Base-by-base conservation (phyloP, 1,140 invertebrate species). In the Heliconius eleuchia region DNA sequence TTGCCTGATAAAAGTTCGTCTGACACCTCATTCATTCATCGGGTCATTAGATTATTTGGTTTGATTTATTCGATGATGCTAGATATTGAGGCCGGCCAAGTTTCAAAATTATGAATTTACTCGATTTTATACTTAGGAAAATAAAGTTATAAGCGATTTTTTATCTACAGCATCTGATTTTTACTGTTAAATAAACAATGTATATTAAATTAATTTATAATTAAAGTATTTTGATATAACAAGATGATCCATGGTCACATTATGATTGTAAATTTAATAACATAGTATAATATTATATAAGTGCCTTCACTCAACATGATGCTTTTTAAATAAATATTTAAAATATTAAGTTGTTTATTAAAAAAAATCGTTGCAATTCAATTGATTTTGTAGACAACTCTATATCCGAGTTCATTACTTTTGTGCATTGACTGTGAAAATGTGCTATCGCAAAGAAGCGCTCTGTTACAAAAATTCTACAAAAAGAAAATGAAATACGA, bases 1-100 rank as follows among this genome's bases (percentile, higher is more conserved):
- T 75, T 75, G 80, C 42, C 76, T 78, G 80, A 81, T 81, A 81
- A 81, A 23, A 78, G 80, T 81, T 73, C 72, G 73, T n/a, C 71
- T 72, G 80, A 78, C 80, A 81, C 76, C 80, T 78, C 80, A 75
- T 81, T 81, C 76, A 81, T 81, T 81, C 80, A 23, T 75, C 27
- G 73, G 72, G 75, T 80, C 75, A 77, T 80, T 80, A 80, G 79
- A 80, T 80, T 80, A 80, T 74, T 75, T 80, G 75, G 50, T 46
- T 73, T 81, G 80, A 81, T 78, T 81, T 81, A 81, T 81, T 78
- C 34, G 76, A 60, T 71, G 66, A 42, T 73, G 42, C 37, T 72
- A 72, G 70, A 71, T 37, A 60, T 23, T 60, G 55, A 60, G n/a
- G 55, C 55, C 55, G 55, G n/a, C 55, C 55, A 60, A 60, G 55